Base-by-base conservation (phyloP, 2,797 vertebrate species). In the Rhincodon typus region DNA sequence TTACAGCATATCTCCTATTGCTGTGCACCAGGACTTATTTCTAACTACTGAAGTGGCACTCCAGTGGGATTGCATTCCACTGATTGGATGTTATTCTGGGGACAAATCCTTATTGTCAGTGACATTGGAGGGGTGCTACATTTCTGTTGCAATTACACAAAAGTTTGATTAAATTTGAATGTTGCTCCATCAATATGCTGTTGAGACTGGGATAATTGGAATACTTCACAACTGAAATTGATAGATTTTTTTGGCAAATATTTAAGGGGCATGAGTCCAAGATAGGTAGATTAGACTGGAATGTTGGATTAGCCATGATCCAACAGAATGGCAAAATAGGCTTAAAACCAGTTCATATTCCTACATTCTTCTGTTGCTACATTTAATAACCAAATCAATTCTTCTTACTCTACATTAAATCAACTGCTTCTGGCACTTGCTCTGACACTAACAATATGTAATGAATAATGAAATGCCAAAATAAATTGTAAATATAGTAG, bases 381-480 rank as follows among this genome's bases (percentile, higher is more conserved):
- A 91, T 17, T n/a, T 91, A 93, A 69, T 3, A 23, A 93, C n/a
- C 90, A 93, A 38, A 93, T 42, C 62, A 93, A 93, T 91, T 67
- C 19, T 66, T 66, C 57, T 62, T 91, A 38, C 34, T 66, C 69
- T 72, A 15, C 30, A 94, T 74, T 94, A 72, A 94, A 95, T 95
- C 70, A 72, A 50, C 67, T 17, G 50, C 34, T 53, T 77, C 46
- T 77, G 50, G 53, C 25, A 95, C 25, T 74, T 77, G 72, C 57
- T 21, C 27, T 74, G 94, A 77, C 70, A 74, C 50, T 72, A 95
- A 77, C 94, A 95, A 95, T 95, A 70, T 50, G 67, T 27, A 77
- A 30, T 77, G 70, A 95, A 77, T 34, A 74, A 95, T 46, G 17
- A 94, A 53, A 77, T 95, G 94, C 94, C 94, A 95, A 74, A 95